Evolutionary conservation across 2,113 vertebrate genomes (phyloP).

Genomic region (Kryptolebias marmoratus): DNA sequence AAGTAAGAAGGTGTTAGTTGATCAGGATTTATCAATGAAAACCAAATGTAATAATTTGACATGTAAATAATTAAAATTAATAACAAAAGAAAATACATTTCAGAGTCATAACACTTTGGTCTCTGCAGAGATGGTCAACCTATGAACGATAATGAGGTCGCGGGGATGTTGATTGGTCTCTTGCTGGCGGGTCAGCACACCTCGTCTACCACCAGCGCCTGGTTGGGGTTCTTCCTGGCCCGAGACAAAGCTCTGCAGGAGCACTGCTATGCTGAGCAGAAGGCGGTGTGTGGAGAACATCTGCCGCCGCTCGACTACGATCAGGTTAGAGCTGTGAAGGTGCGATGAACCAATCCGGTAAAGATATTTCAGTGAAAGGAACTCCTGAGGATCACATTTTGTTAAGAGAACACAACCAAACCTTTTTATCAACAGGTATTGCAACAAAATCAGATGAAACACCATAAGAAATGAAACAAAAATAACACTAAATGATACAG

Average conservation of each 20-base stretch:
- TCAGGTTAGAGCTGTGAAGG: conserved; percentile 79
- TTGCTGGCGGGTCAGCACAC: conserved; percentile 97
- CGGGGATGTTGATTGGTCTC: conserved; percentile 94
- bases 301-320: conserved; percentile 86
- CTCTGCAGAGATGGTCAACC: conserved; percentile 83
- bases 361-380: neutral
- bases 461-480: neutral
- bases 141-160: conserved; percentile 87
- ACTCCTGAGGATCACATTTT: neutral
- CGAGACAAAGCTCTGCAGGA: conserved; percentile 86
- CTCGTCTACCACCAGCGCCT: conserved; percentile 94
- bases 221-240: conserved; percentile 96
- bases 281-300: conserved; percentile 85
- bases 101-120: neutral
- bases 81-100: neutral
- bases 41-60: neutral
- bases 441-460: too few relatives aligned
- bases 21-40: neutral
- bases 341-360: neutral
- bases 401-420: neutral
- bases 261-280: conserved; percentile 91
- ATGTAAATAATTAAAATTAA: too few relatives aligned
- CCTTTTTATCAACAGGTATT: too few relatives aligned
- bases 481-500: too few relatives aligned
- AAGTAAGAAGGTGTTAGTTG: conserved; percentile 82